Evolutionary conservation across 2,888 invertebrate genomes (phyloP), one percentile per base, ranked within the genome.

Genomic region (Coenonympha glycerion): DNA sequence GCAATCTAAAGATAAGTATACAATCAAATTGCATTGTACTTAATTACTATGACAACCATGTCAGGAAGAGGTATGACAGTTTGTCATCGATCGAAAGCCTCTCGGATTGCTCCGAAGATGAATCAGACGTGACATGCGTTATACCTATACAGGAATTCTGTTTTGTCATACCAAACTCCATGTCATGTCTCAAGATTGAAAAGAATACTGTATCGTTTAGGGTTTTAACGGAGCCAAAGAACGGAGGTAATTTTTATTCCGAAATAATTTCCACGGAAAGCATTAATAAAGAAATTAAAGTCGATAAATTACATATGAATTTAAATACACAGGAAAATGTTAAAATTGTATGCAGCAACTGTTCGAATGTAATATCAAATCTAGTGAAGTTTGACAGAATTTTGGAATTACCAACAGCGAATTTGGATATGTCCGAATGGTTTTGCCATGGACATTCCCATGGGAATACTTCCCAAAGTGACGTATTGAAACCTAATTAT

Each of bases 381-480:
- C 67, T 66, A 45, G 79, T 87, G 0, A 79, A 76, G 39, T 91
- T 91, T 72, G 73, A 86, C 39, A 80, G 91, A 56, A 79, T 92
- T 62, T 71, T 92, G 52, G 91, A 91, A 49, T 69, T 92, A 47
- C 92, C 92, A 0, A 87, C 90, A 0, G 82, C 86, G 11, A 88
- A 87, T 71, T 74, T 89, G 49, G 90, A 91, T 62, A 86, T 89
- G 66, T 85, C 87, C 0, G 92, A 92, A 56, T 92, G 91, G 90
- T 92, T 91, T 68, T 92, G 92, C 62, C 91, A 92, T 57, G 83
- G 83, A 0, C 82, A 39, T 15, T 39, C 22, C 5, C 39, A 83
- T 36, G 75, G 79, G 3, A 74, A 59, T 13, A 48, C 26, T 4
- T 48, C 53, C 3, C 49, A 58, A 9, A 57, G 56, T 11, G 69